Percentiles rank a stretch among this genome's conserved stretches.
Conservation (phyloP, 2,888 invertebrate species). For the Aproaerema taeniolella region DNA sequence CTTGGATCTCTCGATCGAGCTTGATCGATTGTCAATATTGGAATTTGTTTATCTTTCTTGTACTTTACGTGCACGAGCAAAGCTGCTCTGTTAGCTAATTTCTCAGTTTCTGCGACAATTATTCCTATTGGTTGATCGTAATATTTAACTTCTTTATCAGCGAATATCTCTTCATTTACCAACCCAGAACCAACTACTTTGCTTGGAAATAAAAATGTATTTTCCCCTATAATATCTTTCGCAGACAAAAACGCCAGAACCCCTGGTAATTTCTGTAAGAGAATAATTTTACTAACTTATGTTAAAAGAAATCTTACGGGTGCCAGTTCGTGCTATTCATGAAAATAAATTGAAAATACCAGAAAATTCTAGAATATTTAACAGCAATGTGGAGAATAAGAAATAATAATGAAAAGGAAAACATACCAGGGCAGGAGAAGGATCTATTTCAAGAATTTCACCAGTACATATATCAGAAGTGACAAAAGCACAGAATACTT, state of each 20-base stretch:
- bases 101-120: slow-evolving; percentile 71
- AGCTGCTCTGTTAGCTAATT: slow-evolving; percentile 65
- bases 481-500: slow-evolving; percentile 81
- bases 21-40: slow-evolving; percentile 21
- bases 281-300: not conserved
- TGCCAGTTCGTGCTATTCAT: too few species aligned
- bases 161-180: slow-evolving; percentile 47
- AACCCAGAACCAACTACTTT: slow-evolving; percentile 11
- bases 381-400: not conserved
- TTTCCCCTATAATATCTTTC: slow-evolving; percentile 80
- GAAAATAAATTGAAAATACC: too few species aligned
- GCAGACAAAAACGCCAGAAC: slow-evolving; percentile 77
- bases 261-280: slow-evolving; percentile 72
- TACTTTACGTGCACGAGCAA: slow-evolving; percentile 66
- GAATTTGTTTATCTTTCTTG: slow-evolving; percentile 31
- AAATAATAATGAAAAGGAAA: not conserved
- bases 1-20: slow-evolving; percentile 17
- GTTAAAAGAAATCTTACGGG: not conserved
- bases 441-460: slow-evolving; percentile 77
- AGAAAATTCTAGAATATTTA: too few species aligned
- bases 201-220: slow-evolving; percentile 52
- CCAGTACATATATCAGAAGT: slow-evolving; percentile 59
- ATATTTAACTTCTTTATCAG: slow-evolving; percentile 61
- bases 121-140: slow-evolving; percentile 80
- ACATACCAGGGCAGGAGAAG: slow-evolving; percentile 79